Base-by-base conservation (phyloP, 2,797 vertebrate species). In the Eulemur mongoz region DNA sequence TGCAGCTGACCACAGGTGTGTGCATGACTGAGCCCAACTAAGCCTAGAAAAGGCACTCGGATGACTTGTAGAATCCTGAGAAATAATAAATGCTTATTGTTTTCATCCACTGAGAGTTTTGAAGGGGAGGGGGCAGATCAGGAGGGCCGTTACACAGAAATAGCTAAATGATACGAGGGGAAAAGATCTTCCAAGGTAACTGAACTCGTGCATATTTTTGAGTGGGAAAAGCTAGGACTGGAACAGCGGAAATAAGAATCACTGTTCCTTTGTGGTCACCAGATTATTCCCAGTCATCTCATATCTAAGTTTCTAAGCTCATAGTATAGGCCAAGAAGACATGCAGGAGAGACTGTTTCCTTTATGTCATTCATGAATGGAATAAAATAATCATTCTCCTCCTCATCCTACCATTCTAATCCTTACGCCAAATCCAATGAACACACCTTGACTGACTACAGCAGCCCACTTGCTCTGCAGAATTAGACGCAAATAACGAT, bases 401-500 rank as follows among this genome's bases (percentile, higher is more conserved):
- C 59, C 61, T 78, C 35, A 52, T 14, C 14, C 78, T 14, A 9
- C 48, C 20, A 52, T 35, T 75, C 61, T 69, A n/a, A 2, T 57
- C 22, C 54, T 94, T 70, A 45, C 20, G 63, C 87, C 25, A 59
- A 57, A 59, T 81, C 57, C 88, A 82, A 45, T 54, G 59, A 45
- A 23, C 43, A 57, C n/a, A 80, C 69, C 69, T 82, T 89, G 88
- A 65, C 43, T 88, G 67, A 84, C 79, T 59, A 15, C 59, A 89
- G 50, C 35, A 88, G 76, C 69, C 22, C 35, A 90, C 45, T 93
- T 94, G 38, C 88, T 97, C 72, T 84, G 12, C 50, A 82, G 73
- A 73, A 78, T 85, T 73, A 83, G 88, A 85, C 76, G 88, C 65
- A n/a, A 79, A 61, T 59, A 82, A 92, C 82, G 50, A 97, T 63